Evolutionary conservation across 2,113 vertebrate species (phyloP).

Genomic region (Syngnathoides biaculeatus): DNA sequence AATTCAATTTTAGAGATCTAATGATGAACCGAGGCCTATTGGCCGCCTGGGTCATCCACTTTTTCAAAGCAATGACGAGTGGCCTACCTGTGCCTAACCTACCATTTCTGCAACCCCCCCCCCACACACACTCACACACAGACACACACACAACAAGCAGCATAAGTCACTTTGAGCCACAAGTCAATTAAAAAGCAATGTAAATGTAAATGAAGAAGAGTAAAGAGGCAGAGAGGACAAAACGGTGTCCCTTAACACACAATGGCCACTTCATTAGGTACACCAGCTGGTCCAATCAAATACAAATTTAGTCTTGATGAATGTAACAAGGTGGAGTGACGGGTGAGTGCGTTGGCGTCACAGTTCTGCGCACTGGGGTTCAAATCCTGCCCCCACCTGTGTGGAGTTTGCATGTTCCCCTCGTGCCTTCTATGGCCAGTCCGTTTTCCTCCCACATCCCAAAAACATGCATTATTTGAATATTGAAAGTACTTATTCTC

Average conservation of each 20-base stretch:
- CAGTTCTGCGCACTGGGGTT: too few relatives aligned
- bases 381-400: too few relatives aligned
- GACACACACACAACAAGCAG: not conserved
- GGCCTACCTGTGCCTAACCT: not conserved
- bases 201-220: constrained; percentile 14
- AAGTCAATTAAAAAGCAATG: constrained; percentile 16
- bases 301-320: not conserved
- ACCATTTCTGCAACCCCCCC: too few relatives aligned
- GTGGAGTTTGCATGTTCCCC: too few relatives aligned
- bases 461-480: too few relatives aligned
- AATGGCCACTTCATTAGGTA: not conserved
- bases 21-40: not conserved
- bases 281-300: not conserved
- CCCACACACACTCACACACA: not conserved
- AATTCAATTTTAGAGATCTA: not conserved
- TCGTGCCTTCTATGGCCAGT: too few relatives aligned
- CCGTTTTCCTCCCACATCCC: too few relatives aligned
- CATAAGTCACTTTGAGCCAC: constrained; percentile 1
- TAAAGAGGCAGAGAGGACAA: constrained; percentile 2
- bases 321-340: too few relatives aligned
- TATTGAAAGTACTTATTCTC: too few relatives aligned
- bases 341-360: too few relatives aligned
- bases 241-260: not conserved
- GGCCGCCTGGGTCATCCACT: not conserved
- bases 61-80: constrained; percentile 1